Conservation (phyloP, 2,797 vertebrate species). For the Netta rufina region DNA sequence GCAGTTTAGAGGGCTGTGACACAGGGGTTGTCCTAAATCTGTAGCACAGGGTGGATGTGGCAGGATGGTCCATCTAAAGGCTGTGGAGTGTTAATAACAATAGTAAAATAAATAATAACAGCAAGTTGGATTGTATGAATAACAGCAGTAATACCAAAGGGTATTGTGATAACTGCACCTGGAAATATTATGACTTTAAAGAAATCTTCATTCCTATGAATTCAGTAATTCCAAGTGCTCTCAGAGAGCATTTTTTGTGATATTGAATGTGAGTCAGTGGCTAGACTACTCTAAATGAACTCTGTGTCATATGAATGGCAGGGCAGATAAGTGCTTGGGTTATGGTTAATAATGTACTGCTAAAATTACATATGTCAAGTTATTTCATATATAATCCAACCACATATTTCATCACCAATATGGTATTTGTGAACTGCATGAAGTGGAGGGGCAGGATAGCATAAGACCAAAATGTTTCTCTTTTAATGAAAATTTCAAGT, state of each 20-base stretch:
- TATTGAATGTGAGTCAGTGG: not conserved
- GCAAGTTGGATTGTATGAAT: not conserved
- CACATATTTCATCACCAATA: not conserved
- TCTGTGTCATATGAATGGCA: not conserved
- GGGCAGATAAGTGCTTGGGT: not conserved
- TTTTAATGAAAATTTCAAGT: not conserved
- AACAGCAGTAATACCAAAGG: not conserved
- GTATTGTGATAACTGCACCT: not conserved
- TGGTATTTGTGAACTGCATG: not conserved
- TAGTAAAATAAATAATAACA: not conserved
- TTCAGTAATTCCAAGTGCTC: not conserved
- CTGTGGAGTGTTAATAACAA: not conserved
- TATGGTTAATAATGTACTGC: slow-evolving; percentile 20
- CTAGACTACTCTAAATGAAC: not conserved
- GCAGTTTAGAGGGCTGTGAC: not conserved
- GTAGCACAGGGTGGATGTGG: not conserved
- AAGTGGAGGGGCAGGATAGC: not conserved
- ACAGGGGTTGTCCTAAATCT: not conserved
- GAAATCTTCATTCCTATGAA: not conserved
- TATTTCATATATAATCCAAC: slow-evolving; percentile 22
- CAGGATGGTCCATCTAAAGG: not conserved
- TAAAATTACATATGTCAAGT: slow-evolving; percentile 16
- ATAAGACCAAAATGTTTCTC: not conserved
- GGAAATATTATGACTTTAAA: not conserved
- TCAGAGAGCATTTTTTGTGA: not conserved